A percentile compares a stretch with the other conserved stretches of the same genome.
Conservation (phyloP, 2,797 vertebrate genomes). For the Leptodactylus fallax region DNA sequence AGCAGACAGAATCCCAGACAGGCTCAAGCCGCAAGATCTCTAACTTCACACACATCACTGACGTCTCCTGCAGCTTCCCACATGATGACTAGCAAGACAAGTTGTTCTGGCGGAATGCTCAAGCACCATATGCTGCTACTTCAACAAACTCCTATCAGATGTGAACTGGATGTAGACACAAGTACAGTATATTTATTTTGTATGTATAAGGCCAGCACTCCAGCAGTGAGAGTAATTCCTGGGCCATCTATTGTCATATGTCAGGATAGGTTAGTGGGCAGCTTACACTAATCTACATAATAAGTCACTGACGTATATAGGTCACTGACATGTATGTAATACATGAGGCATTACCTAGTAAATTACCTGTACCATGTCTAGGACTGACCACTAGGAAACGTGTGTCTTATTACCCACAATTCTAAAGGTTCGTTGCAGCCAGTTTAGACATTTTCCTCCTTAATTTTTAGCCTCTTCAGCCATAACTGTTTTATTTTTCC, state of each 20-base stretch:
- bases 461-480: no score
- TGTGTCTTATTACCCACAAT: no score
- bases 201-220: not conserved
- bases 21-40: conserved; percentile 61
- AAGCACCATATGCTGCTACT: conserved; percentile 72
- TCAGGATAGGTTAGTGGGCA: not conserved
- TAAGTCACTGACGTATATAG: not conserved
- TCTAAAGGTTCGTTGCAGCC: no score
- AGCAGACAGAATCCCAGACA: conserved; percentile 41
- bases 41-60: conserved; percentile 73
- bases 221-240: not conserved
- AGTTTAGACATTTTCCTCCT: no score
- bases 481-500: no score
- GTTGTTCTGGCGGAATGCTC: conserved; percentile 71
- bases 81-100: conserved; percentile 72
- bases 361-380: not conserved
- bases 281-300: not conserved
- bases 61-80: conserved; percentile 74
- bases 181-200: conserved; percentile 10
- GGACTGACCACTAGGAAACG: not conserved
- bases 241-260: not conserved
- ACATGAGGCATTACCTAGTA: not conserved
- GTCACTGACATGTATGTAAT: not conserved
- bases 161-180: conserved; percentile 65
- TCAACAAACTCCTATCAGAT: conserved; percentile 69